Evolutionary conservation across 2,888 invertebrate genomes (phyloP).

Genomic region (Lepidocyrtinus sp.): DNA sequence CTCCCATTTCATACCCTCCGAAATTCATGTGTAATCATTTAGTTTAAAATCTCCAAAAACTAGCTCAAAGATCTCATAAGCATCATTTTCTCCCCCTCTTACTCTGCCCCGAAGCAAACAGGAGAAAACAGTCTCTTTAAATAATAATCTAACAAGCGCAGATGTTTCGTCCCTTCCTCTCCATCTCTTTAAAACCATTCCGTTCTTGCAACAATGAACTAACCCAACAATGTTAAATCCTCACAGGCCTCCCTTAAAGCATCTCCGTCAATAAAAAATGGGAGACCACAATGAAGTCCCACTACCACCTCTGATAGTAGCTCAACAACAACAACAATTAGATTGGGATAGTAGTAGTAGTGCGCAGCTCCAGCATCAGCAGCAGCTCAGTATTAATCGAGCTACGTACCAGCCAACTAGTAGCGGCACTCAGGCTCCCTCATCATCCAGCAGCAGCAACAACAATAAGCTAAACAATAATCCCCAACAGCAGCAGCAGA

Average conservation of each 20-base stretch:
- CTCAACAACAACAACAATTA: slow-evolving; percentile 40
- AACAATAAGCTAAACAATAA: no score
- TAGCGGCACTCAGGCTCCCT: neutral
- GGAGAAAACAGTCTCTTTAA: no score
- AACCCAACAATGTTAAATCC: slow-evolving; percentile 1
- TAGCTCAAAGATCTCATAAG: no score
- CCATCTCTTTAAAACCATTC: no score
- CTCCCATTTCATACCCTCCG: no score
- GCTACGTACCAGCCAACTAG: neutral
- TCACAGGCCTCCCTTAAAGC: slow-evolving; percentile 3
- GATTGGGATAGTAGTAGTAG: neutral
- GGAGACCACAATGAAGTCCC: slow-evolving; percentile 66
- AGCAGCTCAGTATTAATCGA: neutral
- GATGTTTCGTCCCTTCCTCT: slow-evolving; percentile 14
- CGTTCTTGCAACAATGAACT: no score
- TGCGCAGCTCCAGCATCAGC: slow-evolving; percentile 16
- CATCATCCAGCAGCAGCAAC: neutral
- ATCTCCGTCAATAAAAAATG: no score
- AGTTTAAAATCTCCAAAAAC: no score
- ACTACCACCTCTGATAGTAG: slow-evolving; percentile 11
- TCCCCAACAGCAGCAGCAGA: slow-evolving; percentile 29
- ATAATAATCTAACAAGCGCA: no score
- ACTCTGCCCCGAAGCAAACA: no score
- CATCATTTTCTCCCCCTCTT: no score
- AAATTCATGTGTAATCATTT: no score